Evolutionary conservation across 2,888 invertebrate species (phyloP), one percentile per base, ranked within the genome.

Genomic region (Molorchus minor): DNA sequence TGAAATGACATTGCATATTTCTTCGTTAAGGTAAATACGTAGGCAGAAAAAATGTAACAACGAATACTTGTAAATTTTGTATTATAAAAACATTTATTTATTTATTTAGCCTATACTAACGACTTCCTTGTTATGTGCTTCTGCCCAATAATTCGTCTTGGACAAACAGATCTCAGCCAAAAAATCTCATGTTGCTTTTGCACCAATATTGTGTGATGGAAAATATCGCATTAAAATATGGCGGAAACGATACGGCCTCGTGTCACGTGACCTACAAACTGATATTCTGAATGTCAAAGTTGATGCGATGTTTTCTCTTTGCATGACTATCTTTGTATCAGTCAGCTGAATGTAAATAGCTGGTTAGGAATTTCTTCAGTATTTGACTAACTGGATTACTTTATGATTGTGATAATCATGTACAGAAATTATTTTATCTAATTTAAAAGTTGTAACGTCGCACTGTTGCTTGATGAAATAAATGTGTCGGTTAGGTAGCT

Each of bases 141-240:
- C 59, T 64, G 69, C 64, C 64, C 65, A 64, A 61, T 57, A 63
- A 57, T 63, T 63, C 61, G 55, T 65, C 59, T 58, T 66, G 61
- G 62, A 64, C 58, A 65, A 67, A 72, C 62, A 73, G 75, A 75
- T 75, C 75, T 75, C 75, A 75, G 68, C 63, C 5, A 60, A 65
- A 66, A 57, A 52, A 58, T 29, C 54, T 60, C 60, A 41, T 55
- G 46, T 57, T 46, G 44, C 58, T 56, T 52, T 55, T 35, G 40
- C 20, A 46, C 51, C 51, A 44, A 51, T 35, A 52, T 57, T 10
- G 41, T 60, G 55, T 51, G 30, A 41, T 43, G n/a, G 56, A 41
- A 65, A 59, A 59, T 45, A 65, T 63, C 44, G 55, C 63, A 65
- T 61, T 56, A 58, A 41, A 7, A n/a, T 33, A n/a, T 33, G 5